Percentiles rank a stretch among this genome's conserved stretches.
phyloP scores from a whole-genome alignment of 2,113 vertebrate species.

The Nothoprocta pentlandii region DNA sequence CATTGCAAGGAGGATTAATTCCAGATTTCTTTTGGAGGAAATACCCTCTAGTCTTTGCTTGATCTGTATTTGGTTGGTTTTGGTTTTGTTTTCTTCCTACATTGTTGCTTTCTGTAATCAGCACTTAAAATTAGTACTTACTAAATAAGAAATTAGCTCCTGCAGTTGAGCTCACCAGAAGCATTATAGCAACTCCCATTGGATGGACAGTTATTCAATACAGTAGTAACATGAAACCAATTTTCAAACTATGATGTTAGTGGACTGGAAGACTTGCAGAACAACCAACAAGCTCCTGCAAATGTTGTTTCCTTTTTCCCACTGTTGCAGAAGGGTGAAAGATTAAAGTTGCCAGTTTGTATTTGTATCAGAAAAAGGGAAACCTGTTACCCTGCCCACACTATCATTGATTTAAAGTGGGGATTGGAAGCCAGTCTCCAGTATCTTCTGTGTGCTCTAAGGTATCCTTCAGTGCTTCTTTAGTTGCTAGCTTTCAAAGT shows the following conservation, averaged over 20 bases:
- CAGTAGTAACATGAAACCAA: not conserved
- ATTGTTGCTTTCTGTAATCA: not conserved
- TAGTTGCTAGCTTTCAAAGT: not conserved
- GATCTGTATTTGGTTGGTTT: not conserved
- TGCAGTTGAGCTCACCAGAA: not conserved
- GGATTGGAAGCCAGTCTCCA: not conserved
- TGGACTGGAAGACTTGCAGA: not conserved
- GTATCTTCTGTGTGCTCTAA: not conserved
- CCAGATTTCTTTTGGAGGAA: not conserved
- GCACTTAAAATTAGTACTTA: not conserved
- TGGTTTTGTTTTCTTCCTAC: not conserved
- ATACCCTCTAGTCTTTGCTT: not conserved
- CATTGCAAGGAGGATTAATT: not conserved
- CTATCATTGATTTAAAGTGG: not conserved
- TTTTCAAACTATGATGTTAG: not conserved
- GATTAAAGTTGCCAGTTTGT: not conserved
- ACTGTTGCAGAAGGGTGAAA: not conserved
- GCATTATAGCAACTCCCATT: not conserved
- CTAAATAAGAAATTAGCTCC: not conserved
- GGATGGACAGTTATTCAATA: not conserved
- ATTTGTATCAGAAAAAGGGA: not conserved
- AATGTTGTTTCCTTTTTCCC: not conserved
- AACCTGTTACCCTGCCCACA: not conserved
- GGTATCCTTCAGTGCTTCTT: not conserved
- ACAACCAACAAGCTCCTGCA: not conserved